phyloP scores from a whole-genome alignment of 2,113 vertebrate genomes.

The Calypte anna region DNA sequence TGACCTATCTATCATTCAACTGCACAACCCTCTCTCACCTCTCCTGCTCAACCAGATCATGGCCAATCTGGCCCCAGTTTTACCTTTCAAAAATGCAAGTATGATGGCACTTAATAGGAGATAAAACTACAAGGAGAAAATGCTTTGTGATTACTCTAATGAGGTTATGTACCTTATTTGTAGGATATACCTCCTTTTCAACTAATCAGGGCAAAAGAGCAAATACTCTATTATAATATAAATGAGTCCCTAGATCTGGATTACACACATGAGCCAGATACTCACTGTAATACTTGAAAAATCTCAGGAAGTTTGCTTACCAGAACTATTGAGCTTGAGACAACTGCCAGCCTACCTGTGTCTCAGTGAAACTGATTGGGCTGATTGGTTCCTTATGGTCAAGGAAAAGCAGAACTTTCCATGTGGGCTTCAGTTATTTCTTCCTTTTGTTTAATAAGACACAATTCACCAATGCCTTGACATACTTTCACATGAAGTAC shows the following conservation, averaged over 20 bases:
- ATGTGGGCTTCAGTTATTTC: neutral
- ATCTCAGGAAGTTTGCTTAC: neutral
- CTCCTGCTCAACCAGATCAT: neutral
- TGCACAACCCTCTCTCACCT: neutral
- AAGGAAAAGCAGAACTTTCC: neutral
- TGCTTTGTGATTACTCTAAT: neutral
- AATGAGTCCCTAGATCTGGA: neutral
- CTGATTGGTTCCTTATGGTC: neutral
- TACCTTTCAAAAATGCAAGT: neutral
- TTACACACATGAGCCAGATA: constrained; percentile 4
- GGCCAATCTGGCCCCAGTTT: neutral
- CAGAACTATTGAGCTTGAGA: neutral
- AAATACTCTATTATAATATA: neutral
- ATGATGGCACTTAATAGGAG: neutral
- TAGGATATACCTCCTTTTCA: constrained; percentile 8
- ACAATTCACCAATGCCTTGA: neutral
- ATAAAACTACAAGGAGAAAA: neutral
- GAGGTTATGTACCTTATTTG: neutral
- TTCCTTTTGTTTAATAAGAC: neutral
- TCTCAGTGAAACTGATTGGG: neutral
- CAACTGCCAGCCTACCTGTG: neutral
- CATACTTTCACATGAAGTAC: neutral
- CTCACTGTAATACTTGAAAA: neutral
- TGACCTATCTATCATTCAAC: constrained; percentile 23
- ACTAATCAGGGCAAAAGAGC: constrained; percentile 10